Conservation (phyloP, 1,140 invertebrate species). For the Drosophila hydei region DNA sequence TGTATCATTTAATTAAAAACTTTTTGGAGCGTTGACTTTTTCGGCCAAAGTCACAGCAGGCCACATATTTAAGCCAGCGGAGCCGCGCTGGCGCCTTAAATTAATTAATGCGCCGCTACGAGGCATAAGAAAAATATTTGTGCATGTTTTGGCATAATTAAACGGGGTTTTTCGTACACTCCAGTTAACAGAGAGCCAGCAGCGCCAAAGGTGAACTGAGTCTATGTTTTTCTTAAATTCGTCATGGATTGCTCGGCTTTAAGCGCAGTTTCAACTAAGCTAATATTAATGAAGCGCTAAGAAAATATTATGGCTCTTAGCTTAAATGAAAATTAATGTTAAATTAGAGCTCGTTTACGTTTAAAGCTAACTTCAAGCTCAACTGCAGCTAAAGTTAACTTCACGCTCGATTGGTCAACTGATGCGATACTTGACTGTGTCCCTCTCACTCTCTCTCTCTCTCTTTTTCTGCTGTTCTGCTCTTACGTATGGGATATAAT, state of each 20-base stretch:
- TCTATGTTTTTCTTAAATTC: conserved; percentile 8
- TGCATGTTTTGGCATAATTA: conserved; percentile 78
- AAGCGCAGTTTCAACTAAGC: too few relatives aligned
- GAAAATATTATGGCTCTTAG: too few relatives aligned
- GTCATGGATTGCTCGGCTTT: neutral
- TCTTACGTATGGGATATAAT: neutral
- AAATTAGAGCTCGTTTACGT: too few relatives aligned
- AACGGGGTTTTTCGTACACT: conserved; percentile 55
- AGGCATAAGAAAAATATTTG: conserved; percentile 78
- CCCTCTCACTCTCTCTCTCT: neutral
- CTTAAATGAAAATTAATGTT: too few relatives aligned
- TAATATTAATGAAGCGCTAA: too few relatives aligned
- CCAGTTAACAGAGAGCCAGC: conserved; percentile 2
- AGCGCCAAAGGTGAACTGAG: conserved; percentile 5
- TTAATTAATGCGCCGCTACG: conserved; percentile 69
- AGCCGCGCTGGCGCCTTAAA: conserved; percentile 56
- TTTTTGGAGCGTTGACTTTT: conserved; percentile 66
- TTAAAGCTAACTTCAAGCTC: neutral
- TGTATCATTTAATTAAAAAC: conserved; percentile 78
- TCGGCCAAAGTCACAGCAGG: conserved; percentile 61
- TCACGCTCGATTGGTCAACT: neutral
- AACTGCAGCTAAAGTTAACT: neutral
- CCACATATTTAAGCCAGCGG: conserved; percentile 54
- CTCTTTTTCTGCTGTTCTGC: neutral
- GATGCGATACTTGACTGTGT: neutral